Percentiles rank a stretch among this genome's conserved stretches.
Evolutionary conservation across 2,113 vertebrate species (phyloP).

Genomic region (Dolichallabes microphthalmus): DNA sequence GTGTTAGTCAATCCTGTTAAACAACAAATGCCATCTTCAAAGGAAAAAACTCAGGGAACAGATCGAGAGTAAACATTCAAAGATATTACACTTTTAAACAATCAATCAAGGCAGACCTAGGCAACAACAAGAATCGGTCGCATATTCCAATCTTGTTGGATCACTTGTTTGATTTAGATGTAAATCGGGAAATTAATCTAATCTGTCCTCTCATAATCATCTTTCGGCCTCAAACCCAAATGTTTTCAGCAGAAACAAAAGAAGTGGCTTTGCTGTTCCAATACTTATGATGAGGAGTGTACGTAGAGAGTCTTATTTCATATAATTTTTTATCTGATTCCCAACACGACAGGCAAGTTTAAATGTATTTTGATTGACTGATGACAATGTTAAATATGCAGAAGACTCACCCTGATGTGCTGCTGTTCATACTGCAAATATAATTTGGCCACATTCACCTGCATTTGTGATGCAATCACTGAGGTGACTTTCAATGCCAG

Average conservation of each 20-base stretch:
- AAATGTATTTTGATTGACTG: neutral
- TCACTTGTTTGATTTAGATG: neutral
- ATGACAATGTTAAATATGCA: neutral
- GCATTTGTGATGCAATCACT: neutral
- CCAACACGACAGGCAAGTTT: neutral
- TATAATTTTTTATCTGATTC: neutral
- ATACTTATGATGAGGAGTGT: neutral
- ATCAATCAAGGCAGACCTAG: no score
- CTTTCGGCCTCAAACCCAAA: neutral
- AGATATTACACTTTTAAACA: neutral
- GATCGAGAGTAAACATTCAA: neutral
- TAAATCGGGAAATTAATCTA: neutral
- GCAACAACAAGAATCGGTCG: neutral
- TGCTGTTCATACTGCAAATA: neutral
- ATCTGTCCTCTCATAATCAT: neutral
- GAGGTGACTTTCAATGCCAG: neutral
- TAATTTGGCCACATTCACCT: neutral
- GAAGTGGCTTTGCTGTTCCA: neutral
- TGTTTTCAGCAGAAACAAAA: neutral
- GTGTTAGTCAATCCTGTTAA: neutral
- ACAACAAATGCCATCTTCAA: neutral
- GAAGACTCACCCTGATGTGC: neutral
- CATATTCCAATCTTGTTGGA: neutral
- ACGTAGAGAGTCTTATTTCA: neutral
- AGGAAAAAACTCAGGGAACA: neutral